These are phyloP conservation scores for Dipodomys merriami DNA, from an alignment of 2,113 vertebrate genomes.

Conservation along the genomic window DNA sequence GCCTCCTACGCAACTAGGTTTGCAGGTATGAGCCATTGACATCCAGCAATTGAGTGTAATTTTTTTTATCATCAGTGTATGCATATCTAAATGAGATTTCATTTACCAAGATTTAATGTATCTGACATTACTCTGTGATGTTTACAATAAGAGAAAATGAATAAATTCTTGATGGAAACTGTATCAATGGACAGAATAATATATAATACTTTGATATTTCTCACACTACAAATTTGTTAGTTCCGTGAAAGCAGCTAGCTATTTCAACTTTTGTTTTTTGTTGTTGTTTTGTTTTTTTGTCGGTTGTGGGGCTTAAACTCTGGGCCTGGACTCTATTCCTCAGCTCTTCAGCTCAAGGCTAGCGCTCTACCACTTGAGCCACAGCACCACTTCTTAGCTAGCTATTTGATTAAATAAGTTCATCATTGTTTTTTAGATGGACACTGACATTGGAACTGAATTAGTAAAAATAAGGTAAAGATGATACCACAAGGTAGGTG, in stretches of 20 bases:
- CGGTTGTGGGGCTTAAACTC: too few species aligned
- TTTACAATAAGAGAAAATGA: background rate
- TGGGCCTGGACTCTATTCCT: too few species aligned
- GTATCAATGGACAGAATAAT: background rate
- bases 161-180: background rate
- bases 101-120: background rate
- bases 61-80: conserved; percentile 31
- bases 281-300: too few species aligned
- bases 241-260: background rate
- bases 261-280: background rate
- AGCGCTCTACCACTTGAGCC: too few species aligned
- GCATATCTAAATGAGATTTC: background rate
- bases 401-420: background rate
- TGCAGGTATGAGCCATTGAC: too few species aligned
- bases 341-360: too few species aligned
- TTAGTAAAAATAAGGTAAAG: background rate
- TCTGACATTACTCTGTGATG: background rate
- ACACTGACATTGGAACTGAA: background rate
- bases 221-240: background rate
- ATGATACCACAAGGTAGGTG: background rate
- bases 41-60: background rate
- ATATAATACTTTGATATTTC: background rate
- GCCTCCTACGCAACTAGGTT: too few species aligned
- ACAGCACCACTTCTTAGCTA: background rate
- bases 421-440: background rate